phyloP scores from a whole-genome alignment of 2,888 invertebrate species.

The Brachyptera risi region DNA sequence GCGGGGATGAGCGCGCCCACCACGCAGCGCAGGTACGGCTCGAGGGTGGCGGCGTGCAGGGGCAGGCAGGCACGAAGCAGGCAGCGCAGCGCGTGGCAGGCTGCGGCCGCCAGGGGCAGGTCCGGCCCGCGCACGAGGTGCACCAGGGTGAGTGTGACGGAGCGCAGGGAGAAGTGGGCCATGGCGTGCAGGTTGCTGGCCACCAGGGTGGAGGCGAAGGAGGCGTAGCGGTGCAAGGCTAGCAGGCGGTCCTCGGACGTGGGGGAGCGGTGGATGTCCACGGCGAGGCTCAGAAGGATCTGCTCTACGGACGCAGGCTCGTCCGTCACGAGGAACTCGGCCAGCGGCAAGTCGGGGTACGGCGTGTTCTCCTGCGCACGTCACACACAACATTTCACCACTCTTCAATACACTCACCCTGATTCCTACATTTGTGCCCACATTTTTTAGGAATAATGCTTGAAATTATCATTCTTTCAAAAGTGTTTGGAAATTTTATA shows the following conservation, averaged over 20 bases:
- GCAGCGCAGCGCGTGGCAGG: constrained; percentile 21
- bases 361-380: constrained; percentile 25
- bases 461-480: no score
- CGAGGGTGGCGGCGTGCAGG: background rate
- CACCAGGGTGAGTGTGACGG: constrained; percentile 23
- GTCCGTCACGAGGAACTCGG: constrained; percentile 36
- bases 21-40: constrained; percentile 2
- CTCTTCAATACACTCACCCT: no score
- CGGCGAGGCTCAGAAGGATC: constrained; percentile 50
- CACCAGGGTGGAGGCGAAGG: constrained; percentile 48
- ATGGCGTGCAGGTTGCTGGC: constrained; percentile 43
- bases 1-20: constrained; percentile 19
- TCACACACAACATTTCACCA: no score
- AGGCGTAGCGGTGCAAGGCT: constrained; percentile 54
- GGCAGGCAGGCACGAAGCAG: constrained; percentile 24
- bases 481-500: no score
- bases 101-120: constrained; percentile 2
- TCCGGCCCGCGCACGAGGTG: constrained; percentile 14
- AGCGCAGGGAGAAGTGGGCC: constrained; percentile 38
- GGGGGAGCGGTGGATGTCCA: constrained; percentile 47
- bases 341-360: constrained; percentile 10
- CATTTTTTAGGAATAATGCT: no score
- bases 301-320: constrained; percentile 52
- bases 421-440: no score
- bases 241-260: constrained; percentile 52